Base-by-base conservation (phyloP, 2,888 invertebrate species). In the Stenchaetothrips biformis region DNA sequence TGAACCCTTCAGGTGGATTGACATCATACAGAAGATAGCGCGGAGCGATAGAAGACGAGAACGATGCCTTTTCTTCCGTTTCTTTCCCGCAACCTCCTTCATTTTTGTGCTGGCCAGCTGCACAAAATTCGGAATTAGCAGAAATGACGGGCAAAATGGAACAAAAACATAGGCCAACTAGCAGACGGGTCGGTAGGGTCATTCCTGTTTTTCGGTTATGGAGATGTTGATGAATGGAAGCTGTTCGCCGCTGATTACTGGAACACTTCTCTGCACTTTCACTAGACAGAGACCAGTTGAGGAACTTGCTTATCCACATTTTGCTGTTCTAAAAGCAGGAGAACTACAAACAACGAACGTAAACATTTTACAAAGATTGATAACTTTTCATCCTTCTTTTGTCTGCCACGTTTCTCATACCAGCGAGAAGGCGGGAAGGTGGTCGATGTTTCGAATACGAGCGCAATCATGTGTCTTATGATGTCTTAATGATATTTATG, bases 1-100 rank as follows among this genome's bases (percentile, higher is more conserved):
- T 99, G 86, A 99, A 99, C 0, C 99, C 99, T 89, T 99, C 99
- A 0, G 95, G 93, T 3, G 93, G 93, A 88, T 99, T 99, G 0
- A 99, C 93, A 86, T 98, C 97, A 87, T 98, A 99, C 79, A 99
- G 89, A 80, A 99, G 87, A 85, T 93, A 96, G 84, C 94, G n/a
- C 9, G 25, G 4, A 25, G 25, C 67, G 2, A 74, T 94, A 82
- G 80, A 84, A 84, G 79, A 82, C 80, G 78, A 67, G 80, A 78
- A 74, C 7, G 67, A 25, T 21, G 7, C 74, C 74, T 7, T 74
- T 7, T 21, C 67, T 21, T 74, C 67, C 3, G 21, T 7, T 4
- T 11, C 25, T 25, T 74, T 25, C 25, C 67, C 25, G 25, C 67
- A 74, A 11, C 25, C 25, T 9, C 25, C 67, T 1, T 37, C 37